Base-by-base conservation (phyloP, 2,888 invertebrate species). In the Erannis defoliaria region DNA sequence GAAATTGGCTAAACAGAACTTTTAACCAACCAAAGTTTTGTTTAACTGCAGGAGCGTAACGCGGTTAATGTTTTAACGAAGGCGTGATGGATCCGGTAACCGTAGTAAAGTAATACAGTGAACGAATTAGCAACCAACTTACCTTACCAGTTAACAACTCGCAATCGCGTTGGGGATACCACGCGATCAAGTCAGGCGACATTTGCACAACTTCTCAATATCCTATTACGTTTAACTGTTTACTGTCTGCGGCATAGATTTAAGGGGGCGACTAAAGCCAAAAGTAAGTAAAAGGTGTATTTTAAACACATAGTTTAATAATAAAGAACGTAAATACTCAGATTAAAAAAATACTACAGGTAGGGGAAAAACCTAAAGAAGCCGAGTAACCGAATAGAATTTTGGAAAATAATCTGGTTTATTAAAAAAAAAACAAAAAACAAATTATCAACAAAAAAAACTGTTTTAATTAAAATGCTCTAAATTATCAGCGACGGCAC, bases 141-240 rank as follows among this genome's bases (percentile, higher is more conserved):
- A 63, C 62, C 33, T 62, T 16, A 51, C 71, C 72, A 72, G 77
- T 77, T 78, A 76, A 72, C 73, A 71, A 77, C 70, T 75, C 63
- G 70, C 70, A 75, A 78, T 76, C 61, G 51, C 61, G 26, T 48
- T 49, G 57, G 71, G 69, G 70, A 69, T 65, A 48, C 66, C 66
- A 72, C 67, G 73, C 73, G 66, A 76, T 73, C 67, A 66, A 66
- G 56, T 69, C 63, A 62, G 51, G 51, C 55, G 59, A 70, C 64
- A 66, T 65, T 62, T 63, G 51, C 38, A 51, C 18, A 43, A 54
- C 53, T 55, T 60, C 55, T 9, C 45, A 18, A 45, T 51, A 55
- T 43, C 37, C 14, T 45, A 42, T 60, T 42, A 45, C 43, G 23
- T 23, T 43, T 45, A 21, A 12, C 12, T 37, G 19, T 19, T 38